These are phyloP conservation scores for Corythaixoides concolor DNA, from an alignment of 2,113 vertebrate species.

Conservation along the genomic window DNA sequence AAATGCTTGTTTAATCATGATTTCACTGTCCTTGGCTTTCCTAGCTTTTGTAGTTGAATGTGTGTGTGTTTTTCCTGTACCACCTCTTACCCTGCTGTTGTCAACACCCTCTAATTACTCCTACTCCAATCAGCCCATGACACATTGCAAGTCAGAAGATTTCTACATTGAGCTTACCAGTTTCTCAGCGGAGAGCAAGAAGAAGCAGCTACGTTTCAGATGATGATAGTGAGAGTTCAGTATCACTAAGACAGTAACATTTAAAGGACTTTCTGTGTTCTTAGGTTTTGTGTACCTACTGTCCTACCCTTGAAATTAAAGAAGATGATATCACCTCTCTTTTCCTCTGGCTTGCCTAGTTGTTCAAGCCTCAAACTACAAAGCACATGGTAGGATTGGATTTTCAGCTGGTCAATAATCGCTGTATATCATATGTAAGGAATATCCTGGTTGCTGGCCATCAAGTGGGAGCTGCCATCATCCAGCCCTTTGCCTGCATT, in stretches of 20 bases:
- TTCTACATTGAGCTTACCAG: background rate
- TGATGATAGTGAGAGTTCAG: background rate
- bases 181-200: background rate
- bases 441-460: conserved; percentile 6
- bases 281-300: background rate
- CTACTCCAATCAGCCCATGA: background rate
- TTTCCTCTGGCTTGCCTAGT: background rate
- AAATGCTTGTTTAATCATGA: background rate
- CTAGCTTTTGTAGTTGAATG: background rate
- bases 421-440: background rate
- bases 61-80: conserved; percentile 27
- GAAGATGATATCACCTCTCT: background rate
- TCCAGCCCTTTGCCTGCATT: conserved; percentile 33
- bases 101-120: background rate
- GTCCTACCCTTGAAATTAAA: background rate
- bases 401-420: conserved; percentile 37
- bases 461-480: conserved; percentile 14
- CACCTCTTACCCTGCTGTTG: conserved; percentile 21
- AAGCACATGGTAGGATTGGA: background rate
- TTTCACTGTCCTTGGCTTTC: background rate
- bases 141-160: background rate
- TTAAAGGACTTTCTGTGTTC: background rate
- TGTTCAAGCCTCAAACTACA: background rate
- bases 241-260: background rate
- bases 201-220: background rate